A percentile compares a stretch with the other conserved stretches of the same genome.
Evolutionary conservation across 1,140 invertebrate species (phyloP).

Genomic region (Atta cephalotes): DNA sequence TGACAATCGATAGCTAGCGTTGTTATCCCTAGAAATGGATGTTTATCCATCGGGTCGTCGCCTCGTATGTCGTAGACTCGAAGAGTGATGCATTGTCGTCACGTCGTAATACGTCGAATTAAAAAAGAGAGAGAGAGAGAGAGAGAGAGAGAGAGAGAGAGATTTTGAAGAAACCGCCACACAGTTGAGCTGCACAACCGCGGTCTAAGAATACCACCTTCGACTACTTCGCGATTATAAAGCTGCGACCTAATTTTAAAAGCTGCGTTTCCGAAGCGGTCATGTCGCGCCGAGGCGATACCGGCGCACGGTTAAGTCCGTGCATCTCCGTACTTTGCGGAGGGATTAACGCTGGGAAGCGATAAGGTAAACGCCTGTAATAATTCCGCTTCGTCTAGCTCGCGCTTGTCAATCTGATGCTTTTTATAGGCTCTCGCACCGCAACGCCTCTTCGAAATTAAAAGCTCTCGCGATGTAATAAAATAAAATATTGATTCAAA

Average conservation of each 20-base stretch:
- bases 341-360: constrained; percentile 15
- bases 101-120: constrained; percentile 19
- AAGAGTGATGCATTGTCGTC: constrained; percentile 32
- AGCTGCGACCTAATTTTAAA: constrained; percentile 61
- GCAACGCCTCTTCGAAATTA: not conserved
- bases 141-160: not conserved
- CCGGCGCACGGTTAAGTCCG: constrained; percentile 4
- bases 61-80: constrained; percentile 9
- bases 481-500: constrained; percentile 27
- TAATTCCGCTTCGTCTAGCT: not conserved
- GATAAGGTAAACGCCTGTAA: constrained; percentile 44
- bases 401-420: not conserved
- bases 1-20: constrained; percentile 20
- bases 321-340: not conserved
- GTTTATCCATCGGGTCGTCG: constrained; percentile 41
- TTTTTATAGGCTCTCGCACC: not conserved
- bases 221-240: constrained; percentile 40
- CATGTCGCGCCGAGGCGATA: not conserved
- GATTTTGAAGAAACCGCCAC: constrained; percentile 13
- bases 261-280: constrained; percentile 37
- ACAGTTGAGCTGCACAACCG: not conserved
- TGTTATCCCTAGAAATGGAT: constrained; percentile 49
- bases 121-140: not conserved
- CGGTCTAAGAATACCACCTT: constrained; percentile 47
- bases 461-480: constrained; percentile 4